These are phyloP conservation scores for Torymus tubicola DNA, from an alignment of 2,888 invertebrate species.

Conservation along the genomic window DNA sequence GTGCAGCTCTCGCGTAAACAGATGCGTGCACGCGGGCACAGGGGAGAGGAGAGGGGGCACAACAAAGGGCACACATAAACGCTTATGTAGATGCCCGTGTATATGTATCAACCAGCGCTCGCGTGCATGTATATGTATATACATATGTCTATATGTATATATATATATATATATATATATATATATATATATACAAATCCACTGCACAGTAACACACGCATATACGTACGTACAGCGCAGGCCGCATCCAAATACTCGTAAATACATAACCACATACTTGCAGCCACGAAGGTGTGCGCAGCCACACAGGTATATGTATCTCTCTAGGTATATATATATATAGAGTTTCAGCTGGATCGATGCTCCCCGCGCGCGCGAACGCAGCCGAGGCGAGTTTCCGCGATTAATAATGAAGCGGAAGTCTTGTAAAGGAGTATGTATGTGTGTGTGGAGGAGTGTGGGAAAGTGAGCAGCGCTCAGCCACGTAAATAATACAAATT, in stretches of 20 bases:
- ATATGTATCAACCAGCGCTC: no score
- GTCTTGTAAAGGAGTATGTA: constrained; percentile 15
- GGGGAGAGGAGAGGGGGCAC: no score
- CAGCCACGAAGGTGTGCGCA: background rate
- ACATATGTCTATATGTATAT: no score
- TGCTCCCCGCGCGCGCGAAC: constrained; percentile 3
- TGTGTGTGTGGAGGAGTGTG: background rate
- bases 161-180: no score
- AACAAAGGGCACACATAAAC: no score
- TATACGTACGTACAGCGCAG: background rate
- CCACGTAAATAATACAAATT: constrained; percentile 40
- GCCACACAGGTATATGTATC: background rate
- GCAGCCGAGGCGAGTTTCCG: constrained; percentile 24
- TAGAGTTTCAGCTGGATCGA: constrained; percentile 35
- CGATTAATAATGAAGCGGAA: constrained; percentile 50
- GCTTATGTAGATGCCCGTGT: no score
- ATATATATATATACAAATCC: no score
- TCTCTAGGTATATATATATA: background rate
- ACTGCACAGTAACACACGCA: no score
- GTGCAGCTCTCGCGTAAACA: background rate
- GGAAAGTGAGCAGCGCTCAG: no score
- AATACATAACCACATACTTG: background rate
- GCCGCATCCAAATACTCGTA: background rate
- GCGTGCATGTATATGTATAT: no score
- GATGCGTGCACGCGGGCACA: no score